Base-by-base conservation (phyloP, 2,888 invertebrate genomes). In the Torymus tubicola region DNA sequence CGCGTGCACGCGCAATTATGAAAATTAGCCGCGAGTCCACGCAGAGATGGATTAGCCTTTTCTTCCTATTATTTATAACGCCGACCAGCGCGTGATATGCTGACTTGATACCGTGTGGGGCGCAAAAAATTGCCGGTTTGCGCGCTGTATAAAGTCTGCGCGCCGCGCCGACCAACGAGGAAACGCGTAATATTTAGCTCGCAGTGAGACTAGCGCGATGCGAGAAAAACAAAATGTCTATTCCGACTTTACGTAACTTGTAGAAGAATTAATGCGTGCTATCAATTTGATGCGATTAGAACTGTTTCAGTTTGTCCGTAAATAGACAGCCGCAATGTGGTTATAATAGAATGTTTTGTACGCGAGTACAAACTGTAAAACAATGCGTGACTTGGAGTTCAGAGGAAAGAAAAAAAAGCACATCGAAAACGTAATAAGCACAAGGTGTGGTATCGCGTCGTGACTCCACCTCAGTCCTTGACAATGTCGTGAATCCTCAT, bases 51-150 rank as follows among this genome's bases (percentile, higher is more conserved):
- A 73, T 64, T 60, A 61, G 60, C 14, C 69, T 58, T 65, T 73
- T 69, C 68, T 68, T 73, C 68, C 61, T 68, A 65, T 78, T 65
- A 75, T 75, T 75, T 68, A 75, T 61, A 24, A 61, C 63, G 42
- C 18, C 8, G 42, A 8, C 18, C 13, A 0, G 8, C n/a, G 12
- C 4, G 12, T 10, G 42, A 16, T 70, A 16, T 70, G n/a, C 18
- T 4, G 24, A 42, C 52, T 71, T 57, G 68, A 68, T 68, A 70
- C 31, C 31, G 16, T n/a, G 42, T n/a, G 42, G 13, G 13, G 14
- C n/a, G 58, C n/a, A 42, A 63, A 61, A 61, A 60, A 53, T 53
- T 53, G 31, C 69, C 57, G 58, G 11, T 60, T 52, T 61, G 55
- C 68, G 21, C 42, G 42, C 42, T 42, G 42, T 8, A 8, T 21